Evolutionary conservation across 2,888 invertebrate species (phyloP), one percentile per base, ranked within the genome.

Genomic region (Petrolisthes manimaculis): DNA sequence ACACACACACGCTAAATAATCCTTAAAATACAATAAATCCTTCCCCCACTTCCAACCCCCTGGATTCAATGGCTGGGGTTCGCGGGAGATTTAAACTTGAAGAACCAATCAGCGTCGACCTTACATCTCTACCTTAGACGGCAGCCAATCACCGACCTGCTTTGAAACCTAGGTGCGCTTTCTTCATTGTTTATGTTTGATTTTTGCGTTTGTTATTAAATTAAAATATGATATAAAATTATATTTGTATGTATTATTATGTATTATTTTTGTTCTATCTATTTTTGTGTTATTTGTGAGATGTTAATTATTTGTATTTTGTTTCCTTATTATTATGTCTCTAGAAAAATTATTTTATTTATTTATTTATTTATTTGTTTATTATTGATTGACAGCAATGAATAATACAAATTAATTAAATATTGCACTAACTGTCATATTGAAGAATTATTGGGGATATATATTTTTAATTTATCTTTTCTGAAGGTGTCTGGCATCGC

Each of bases 61-160:
- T 9, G 3, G 53, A 69, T 5, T 69, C 9, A n/a, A n/a, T n/a
- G n/a, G n/a, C n/a, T n/a, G n/a, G 55, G 9, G 1, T 14, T 24
- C 61, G 79, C 85, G 79, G 79, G 80, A 53, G 86, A 86, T 86
- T 86, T 86, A 86, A 86, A 86, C 86, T 81, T 1, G n/a, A 9
- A 53, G 14, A 0, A 51, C 82, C 67, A 67, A 67, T 67, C 82
- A 82, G 61, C 8, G 37, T 3, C 18, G 9, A 9, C 0, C 18
- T n/a, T 9, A 77, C 55, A 54, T 18, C 80, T 0, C 21, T 5
- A 53, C 6, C 14, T 2, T 37, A 0, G 37, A 37, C 37, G 2
- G 2, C 37, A 53, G 71, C 83, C 83, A 83, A 69, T 83, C 83
- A 83, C 37, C 18, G 14, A n/a, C 80, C 3, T 18, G 61, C 61